Percentiles rank a stretch among this genome's conserved stretches.
These are phyloP conservation scores for Tachina fera DNA, from an alignment of 2,888 invertebrate genomes.

Conservation along the genomic window DNA sequence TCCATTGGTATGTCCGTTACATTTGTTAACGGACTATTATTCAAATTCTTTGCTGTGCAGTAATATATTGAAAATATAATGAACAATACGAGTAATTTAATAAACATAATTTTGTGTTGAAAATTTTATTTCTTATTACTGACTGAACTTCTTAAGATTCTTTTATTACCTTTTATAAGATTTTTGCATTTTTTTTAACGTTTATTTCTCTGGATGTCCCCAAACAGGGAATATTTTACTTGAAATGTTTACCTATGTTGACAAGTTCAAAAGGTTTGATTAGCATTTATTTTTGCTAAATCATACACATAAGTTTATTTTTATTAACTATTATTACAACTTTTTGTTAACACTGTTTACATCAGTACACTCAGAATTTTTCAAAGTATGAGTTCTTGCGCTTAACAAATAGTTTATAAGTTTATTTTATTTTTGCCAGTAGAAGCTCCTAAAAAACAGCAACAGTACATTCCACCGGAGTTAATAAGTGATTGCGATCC, in stretches of 20 bases:
- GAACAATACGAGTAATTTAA: constrained; percentile 35
- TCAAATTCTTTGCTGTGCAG: background rate
- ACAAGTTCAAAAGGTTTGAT: constrained; percentile 42
- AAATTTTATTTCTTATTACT: constrained; percentile 31
- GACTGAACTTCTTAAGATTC: constrained; percentile 28
- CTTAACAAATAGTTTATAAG: no score
- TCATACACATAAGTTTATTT: constrained; percentile 37
- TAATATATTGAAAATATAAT: constrained; percentile 8
- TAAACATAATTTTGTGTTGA: constrained; percentile 23
- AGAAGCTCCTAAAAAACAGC: no score
- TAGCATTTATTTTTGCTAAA: constrained; percentile 56
- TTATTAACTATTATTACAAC: constrained; percentile 7
- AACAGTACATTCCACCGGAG: no score
- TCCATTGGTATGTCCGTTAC: constrained; percentile 15
- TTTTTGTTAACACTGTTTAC: background rate
- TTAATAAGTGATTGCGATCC: no score
- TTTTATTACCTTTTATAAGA: constrained; percentile 47
- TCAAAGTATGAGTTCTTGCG: no score
- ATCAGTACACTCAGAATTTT: background rate
- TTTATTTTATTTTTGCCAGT: no score
- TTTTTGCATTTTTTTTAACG: constrained; percentile 1
- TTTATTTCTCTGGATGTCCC: constrained; percentile 22
- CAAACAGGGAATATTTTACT: constrained; percentile 17
- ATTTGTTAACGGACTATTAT: constrained; percentile 3
- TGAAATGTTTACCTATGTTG: constrained; percentile 44